phyloP scores from a whole-genome alignment of 2,113 vertebrate genomes.

The Pithys albifrons region DNA sequence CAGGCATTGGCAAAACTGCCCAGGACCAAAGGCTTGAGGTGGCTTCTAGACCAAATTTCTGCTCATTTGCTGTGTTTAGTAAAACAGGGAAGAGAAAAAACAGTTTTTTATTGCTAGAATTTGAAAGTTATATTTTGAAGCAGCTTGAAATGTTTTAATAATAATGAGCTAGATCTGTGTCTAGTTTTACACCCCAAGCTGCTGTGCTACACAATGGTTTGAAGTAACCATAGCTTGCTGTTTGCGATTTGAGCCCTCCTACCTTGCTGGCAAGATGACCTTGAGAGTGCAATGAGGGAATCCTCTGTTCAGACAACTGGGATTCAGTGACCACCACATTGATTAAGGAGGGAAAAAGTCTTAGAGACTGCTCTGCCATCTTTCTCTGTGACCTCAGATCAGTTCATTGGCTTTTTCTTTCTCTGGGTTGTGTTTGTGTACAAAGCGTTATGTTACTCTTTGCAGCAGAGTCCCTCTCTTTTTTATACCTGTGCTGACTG shows the following conservation, averaged over 20 bases:
- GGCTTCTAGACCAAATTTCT: background rate
- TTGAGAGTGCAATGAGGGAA: background rate
- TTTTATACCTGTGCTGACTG: conserved; percentile 14
- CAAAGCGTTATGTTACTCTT: background rate
- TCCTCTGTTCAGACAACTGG: background rate
- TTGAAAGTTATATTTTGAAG: background rate
- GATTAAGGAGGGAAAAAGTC: background rate
- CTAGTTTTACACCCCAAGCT: background rate
- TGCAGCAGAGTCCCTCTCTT: background rate
- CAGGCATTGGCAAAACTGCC: background rate
- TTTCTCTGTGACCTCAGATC: background rate
- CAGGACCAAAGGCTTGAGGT: background rate
- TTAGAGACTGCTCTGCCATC: background rate
- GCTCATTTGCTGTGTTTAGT: background rate
- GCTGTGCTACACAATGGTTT: background rate
- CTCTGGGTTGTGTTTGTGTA: background rate
- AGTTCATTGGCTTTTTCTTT: background rate
- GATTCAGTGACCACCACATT: background rate
- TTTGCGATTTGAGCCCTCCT: background rate
- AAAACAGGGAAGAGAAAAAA: background rate
- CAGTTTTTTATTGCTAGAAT: background rate
- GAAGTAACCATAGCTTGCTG: background rate
- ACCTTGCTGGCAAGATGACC: background rate
- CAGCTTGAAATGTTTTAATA: background rate
- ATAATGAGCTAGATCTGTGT: background rate